A percentile compares a stretch with the other conserved stretches of the same genome.
These are phyloP conservation scores for Tetranychus truncatus DNA, from an alignment of 2,888 invertebrate species.

Conservation along the genomic window DNA sequence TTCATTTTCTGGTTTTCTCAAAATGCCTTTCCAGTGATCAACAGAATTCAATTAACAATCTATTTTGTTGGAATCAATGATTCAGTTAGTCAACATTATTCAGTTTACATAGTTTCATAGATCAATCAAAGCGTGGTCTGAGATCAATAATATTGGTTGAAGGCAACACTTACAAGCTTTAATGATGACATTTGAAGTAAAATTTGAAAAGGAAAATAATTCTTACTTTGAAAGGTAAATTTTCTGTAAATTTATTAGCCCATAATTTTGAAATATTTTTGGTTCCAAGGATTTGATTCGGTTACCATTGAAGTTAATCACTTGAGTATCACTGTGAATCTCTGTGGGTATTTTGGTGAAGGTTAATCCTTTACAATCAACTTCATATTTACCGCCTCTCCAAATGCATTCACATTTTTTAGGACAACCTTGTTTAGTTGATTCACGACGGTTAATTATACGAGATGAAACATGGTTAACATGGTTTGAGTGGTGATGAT, in stretches of 20 bases:
- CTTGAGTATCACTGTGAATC: constrained; percentile 6
- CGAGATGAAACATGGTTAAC: neutral
- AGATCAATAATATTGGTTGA: no score
- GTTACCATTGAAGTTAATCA: constrained; percentile 2
- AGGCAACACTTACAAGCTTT: no score
- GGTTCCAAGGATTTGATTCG: neutral
- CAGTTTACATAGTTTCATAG: no score
- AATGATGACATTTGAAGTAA: neutral
- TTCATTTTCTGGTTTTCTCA: no score
- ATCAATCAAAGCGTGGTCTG: no score
- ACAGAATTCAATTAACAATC: no score
- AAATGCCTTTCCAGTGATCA: no score
- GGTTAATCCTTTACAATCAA: neutral
- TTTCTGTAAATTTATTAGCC: constrained; percentile 8
- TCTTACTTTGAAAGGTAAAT: constrained; percentile 6
- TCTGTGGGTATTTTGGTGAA: neutral
- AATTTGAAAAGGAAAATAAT: neutral
- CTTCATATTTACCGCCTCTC: neutral
- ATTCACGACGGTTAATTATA: neutral
- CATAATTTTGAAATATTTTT: constrained; percentile 2
- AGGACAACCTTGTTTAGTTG: constrained; percentile 4
- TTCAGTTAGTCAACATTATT: no score
- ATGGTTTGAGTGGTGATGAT: neutral
- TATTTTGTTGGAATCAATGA: no score
- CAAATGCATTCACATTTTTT: constrained; percentile 5